These are phyloP conservation scores for Murina feae DNA, from an alignment of 2,113 vertebrate species.

Conservation along the genomic window DNA sequence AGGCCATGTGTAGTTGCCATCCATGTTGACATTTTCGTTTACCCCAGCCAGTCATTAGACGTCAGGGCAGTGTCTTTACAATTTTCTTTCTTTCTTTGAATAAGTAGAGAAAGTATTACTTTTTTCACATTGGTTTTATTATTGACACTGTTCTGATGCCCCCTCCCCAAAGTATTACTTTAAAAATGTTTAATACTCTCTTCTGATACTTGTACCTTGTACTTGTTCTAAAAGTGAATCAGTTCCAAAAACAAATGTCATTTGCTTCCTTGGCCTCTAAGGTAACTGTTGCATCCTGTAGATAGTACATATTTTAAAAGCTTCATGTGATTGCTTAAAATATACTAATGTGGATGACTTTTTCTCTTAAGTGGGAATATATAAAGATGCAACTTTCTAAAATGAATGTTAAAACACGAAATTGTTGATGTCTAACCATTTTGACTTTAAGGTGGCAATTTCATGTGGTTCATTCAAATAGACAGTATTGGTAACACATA, in stretches of 20 bases:
- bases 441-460: neutral
- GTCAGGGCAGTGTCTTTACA: neutral
- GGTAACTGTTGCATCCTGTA: neutral
- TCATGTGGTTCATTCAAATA: neutral
- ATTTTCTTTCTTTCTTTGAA: slow-evolving; percentile 27
- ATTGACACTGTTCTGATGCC: neutral
- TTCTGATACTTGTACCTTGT: neutral
- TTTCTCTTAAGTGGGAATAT: slow-evolving; percentile 41
- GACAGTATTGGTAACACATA: neutral
- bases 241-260: neutral
- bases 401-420: slow-evolving; percentile 34
- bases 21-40: slow-evolving; percentile 45
- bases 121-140: neutral
- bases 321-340: slow-evolving; percentile 28
- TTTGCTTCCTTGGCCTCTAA: slow-evolving; percentile 37
- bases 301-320: neutral
- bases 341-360: slow-evolving; percentile 3
- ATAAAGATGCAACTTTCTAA: slow-evolving; percentile 22
- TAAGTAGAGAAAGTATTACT: neutral
- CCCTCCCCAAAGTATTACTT: slow-evolving; percentile 20
- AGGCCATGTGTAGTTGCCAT: slow-evolving; percentile 29
- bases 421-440: neutral
- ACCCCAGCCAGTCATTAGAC: slow-evolving; percentile 32
- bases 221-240: slow-evolving; percentile 34
- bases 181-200: slow-evolving; percentile 14